These are phyloP conservation scores for Amphiura filiformis DNA, from an alignment of 35 echinoderm and acorn worm species.

Conservation along the genomic window DNA sequence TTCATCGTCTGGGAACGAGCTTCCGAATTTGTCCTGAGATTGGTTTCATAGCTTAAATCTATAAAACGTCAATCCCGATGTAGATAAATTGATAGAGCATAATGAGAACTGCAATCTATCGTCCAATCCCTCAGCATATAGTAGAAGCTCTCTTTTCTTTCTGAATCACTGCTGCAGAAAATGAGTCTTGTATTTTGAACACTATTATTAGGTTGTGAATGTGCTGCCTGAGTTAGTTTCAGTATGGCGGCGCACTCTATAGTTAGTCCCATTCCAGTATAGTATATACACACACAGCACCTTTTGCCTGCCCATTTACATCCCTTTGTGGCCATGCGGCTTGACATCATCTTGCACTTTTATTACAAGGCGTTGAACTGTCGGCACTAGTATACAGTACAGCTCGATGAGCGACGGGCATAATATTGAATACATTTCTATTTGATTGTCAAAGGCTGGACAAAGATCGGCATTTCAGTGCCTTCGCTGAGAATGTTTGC, in stretches of 20 bases:
- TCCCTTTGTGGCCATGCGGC: neutral
- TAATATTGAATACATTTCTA: conserved; percentile 57
- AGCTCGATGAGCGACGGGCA: neutral
- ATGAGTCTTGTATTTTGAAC: neutral
- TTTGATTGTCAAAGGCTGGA: conserved; percentile 21
- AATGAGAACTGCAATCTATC: neutral
- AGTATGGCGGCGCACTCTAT: conserved; percentile 12
- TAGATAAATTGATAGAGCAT: conserved; percentile 12
- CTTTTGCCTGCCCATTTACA: conserved; percentile 10
- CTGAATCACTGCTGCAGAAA: conserved; percentile 11
- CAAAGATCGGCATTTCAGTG: conserved; percentile 26
- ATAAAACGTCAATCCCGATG: conserved; percentile 5
- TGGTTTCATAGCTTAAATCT: conserved; percentile 11
- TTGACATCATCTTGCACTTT: conserved; percentile 46
- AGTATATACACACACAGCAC: neutral
- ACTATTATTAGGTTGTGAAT: conserved; percentile 1
- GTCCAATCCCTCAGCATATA: neutral
- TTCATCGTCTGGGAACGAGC: neutral
- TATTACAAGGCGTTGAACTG: conserved; percentile 40
- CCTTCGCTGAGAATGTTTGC: conserved; percentile 32
- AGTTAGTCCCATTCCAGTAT: neutral
- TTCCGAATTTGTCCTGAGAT: conserved; percentile 9
- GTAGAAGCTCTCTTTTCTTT: no score
- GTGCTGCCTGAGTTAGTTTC: neutral
- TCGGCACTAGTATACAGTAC: conserved; percentile 7